Evolutionary conservation across 2,113 vertebrate species (phyloP).

Genomic region (Corythornis vintsioides): DNA sequence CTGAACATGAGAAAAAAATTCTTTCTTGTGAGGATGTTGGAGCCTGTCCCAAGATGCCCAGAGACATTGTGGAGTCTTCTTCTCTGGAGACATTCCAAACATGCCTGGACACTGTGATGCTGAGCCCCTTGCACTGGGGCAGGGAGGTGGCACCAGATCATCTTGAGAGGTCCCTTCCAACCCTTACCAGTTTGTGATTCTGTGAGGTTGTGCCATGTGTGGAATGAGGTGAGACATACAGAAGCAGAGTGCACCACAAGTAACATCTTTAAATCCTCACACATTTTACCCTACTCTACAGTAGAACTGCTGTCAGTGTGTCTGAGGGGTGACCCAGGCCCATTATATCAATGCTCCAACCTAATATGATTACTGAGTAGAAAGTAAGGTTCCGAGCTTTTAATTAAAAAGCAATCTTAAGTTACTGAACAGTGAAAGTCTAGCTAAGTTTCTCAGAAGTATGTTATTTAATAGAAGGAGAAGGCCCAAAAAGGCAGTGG

Average conservation of each 20-base stretch:
- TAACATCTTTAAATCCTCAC: background rate
- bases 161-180: background rate
- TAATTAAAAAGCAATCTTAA: constrained; percentile 61
- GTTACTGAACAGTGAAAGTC: constrained; percentile 32
- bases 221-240: fast-evolving
- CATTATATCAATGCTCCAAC: constrained; percentile 7
- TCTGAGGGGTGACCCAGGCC: background rate
- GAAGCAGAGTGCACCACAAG: background rate
- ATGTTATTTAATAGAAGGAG: constrained; percentile 41
- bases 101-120: background rate
- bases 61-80: background rate
- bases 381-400: constrained; percentile 35
- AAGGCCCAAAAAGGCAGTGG: background rate
- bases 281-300: background rate
- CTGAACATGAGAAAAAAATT: too few relatives aligned
- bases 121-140: background rate
- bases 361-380: constrained; percentile 52
- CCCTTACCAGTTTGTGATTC: background rate
- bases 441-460: constrained; percentile 35
- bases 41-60: background rate
- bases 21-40: background rate
- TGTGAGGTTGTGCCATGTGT: background rate
- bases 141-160: background rate
- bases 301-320: background rate
- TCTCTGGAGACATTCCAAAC: background rate